A percentile compares a stretch with the other conserved stretches of the same genome.
phyloP scores from a whole-genome alignment of 2,113 vertebrate species.

The Trogon melanurus region DNA sequence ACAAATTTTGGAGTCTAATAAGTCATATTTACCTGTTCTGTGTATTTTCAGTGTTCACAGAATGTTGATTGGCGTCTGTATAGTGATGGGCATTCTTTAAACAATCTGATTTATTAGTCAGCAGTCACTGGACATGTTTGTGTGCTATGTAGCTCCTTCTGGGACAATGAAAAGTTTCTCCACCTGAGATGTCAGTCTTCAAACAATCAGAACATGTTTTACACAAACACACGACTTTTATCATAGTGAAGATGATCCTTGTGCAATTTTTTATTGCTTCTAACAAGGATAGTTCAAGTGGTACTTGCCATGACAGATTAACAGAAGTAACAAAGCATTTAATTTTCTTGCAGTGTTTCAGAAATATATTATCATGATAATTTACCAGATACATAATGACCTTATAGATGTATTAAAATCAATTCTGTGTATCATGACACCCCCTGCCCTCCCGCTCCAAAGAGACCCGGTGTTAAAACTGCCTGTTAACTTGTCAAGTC shows the following conservation, averaged over 20 bases:
- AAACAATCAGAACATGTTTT: not conserved
- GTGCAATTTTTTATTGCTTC: not conserved
- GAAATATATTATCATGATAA: not conserved
- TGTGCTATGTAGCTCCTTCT: not conserved
- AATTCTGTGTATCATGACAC: not conserved
- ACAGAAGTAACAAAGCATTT: not conserved
- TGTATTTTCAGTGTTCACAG: not conserved
- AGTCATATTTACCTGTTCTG: not conserved
- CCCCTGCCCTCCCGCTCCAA: no score
- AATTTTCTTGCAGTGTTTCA: not conserved
- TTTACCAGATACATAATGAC: not conserved
- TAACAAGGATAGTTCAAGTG: not conserved
- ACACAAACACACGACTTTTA: not conserved
- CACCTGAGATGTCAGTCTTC: not conserved
- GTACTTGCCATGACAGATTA: not conserved
- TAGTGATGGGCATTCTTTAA: not conserved
- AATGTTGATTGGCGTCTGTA: not conserved
- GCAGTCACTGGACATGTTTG: not conserved
- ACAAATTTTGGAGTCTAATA: not conserved
- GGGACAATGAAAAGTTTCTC: not conserved
- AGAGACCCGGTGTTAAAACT: not conserved
- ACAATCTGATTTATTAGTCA: not conserved
- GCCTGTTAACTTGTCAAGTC: not conserved
- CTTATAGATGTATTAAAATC: not conserved
- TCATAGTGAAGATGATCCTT: not conserved